Percentiles rank a stretch among this genome's conserved stretches.
phyloP scores from a whole-genome alignment of 2,113 vertebrate genomes.

The Panthera uncia region DNA sequence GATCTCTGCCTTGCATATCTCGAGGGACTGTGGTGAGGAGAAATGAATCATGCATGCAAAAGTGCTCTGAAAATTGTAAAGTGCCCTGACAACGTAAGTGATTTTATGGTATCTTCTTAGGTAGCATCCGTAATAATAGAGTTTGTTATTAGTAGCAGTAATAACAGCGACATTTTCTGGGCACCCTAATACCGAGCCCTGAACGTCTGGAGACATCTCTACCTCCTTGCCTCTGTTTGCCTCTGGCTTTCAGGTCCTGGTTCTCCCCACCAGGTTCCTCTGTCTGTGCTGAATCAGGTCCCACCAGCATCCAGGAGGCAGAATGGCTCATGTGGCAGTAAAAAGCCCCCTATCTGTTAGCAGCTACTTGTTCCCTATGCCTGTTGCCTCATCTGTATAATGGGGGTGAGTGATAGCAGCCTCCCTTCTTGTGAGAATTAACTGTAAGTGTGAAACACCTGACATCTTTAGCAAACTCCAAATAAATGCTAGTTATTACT shows the following conservation, averaged over 20 bases:
- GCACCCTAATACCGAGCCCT: not conserved
- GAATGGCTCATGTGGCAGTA: not conserved
- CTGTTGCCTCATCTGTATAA: not conserved
- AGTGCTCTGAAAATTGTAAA: not conserved
- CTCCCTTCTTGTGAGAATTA: not conserved
- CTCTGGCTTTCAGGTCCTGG: not conserved
- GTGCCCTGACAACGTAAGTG: fast-evolving
- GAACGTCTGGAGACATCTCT: fast-evolving
- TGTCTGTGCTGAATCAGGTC: too few species aligned
- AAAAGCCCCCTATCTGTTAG: too few species aligned
- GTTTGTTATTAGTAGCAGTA: too few species aligned
- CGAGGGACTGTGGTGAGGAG: not conserved
- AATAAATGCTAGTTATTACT: not conserved
- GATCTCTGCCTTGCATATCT: not conserved
- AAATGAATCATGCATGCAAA: not conserved
- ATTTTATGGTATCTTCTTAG: not conserved
- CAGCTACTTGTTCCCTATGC: not conserved
- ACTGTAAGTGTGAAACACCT: not conserved
- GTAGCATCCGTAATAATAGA: not conserved
- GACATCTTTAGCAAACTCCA: not conserved
- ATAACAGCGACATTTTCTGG: not conserved
- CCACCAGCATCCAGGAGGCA: not conserved
- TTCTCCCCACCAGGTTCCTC: not conserved
- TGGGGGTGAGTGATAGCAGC: not conserved
- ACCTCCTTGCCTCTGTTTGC: not conserved